Evolutionary conservation across 1,140 invertebrate genomes (phyloP).

Genomic region (Paralvinella palmiformis): DNA sequence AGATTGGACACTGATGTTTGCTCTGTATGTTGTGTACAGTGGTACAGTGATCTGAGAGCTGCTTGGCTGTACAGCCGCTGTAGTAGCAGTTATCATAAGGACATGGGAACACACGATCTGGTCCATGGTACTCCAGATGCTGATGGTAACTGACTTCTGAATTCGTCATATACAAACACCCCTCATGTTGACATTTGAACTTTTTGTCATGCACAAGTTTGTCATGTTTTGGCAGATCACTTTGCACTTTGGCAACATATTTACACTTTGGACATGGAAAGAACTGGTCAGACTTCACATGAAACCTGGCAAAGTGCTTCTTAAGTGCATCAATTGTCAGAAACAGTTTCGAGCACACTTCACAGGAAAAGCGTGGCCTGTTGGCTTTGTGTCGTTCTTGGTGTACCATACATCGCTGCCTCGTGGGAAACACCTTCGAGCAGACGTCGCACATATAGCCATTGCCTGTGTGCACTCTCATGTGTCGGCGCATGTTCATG

Average conservation of each 20-base stretch:
- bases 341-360: conserved; percentile 5
- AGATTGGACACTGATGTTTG: conserved; percentile 20
- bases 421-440: conserved; percentile 7
- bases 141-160: neutral
- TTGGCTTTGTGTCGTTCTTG: neutral
- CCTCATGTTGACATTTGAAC: conserved; percentile 7
- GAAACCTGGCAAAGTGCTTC: conserved; percentile 11
- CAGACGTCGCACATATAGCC: conserved; percentile 10
- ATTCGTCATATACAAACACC: conserved; percentile 8
- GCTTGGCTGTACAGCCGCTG: conserved; percentile 1
- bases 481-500: conserved; percentile 10
- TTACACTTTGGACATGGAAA: conserved; percentile 2
- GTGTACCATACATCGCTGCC: conserved; percentile 8
- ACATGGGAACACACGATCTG: conserved; percentile 9
- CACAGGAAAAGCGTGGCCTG: conserved; percentile 10
- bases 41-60: conserved; percentile 10
- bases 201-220: conserved; percentile 14
- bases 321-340: conserved; percentile 8
- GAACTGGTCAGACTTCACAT: neutral
- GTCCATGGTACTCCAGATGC: conserved; percentile 6
- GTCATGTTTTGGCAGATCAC: conserved; percentile 13
- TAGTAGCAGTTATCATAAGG: conserved; percentile 6
- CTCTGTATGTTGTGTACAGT: conserved; percentile 3
- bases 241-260: neutral
- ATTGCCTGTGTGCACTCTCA: conserved; percentile 11